Evolutionary conservation across 2,888 invertebrate genomes (phyloP).

Genomic region (Dynastes maya): DNA sequence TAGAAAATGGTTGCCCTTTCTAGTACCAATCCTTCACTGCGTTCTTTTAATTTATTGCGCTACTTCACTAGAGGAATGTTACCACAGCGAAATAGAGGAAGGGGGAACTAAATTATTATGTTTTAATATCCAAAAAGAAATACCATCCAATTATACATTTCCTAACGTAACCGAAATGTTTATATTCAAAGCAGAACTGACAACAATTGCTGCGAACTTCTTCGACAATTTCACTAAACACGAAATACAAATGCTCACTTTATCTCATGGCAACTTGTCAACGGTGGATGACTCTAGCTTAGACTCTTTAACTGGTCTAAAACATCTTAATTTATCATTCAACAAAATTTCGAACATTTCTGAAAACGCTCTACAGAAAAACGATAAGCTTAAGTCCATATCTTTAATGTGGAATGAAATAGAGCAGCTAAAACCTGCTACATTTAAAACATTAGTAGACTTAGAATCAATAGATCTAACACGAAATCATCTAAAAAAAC

Average conservation of each 20-base stretch:
- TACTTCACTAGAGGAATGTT: constrained; percentile 5
- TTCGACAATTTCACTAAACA: constrained; percentile 27
- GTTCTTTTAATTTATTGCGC: neutral
- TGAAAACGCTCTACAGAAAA: constrained; percentile 1
- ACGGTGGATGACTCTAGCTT: constrained; percentile 19
- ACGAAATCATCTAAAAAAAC: neutral
- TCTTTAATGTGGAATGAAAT: constrained; percentile 31
- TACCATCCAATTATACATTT: constrained; percentile 2
- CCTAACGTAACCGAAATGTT: constrained; percentile 18
- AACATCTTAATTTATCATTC: constrained; percentile 37
- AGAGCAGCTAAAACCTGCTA: neutral
- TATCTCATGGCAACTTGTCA: constrained; percentile 18
- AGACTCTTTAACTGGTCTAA: constrained; percentile 6
- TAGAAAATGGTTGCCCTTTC: neutral
- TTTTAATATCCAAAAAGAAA: constrained; percentile 11
- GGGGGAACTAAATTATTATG: constrained; percentile 19
- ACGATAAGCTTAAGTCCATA: constrained; percentile 12
- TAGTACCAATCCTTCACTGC: neutral
- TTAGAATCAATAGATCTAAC: constrained; percentile 26
- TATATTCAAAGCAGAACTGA: constrained; percentile 19
- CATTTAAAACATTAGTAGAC: constrained; percentile 11
- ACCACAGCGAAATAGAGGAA: neutral
- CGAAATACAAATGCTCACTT: neutral
- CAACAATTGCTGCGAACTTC: constrained; percentile 16
- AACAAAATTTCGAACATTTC: constrained; percentile 32